phyloP scores from a whole-genome alignment of 2,113 vertebrate species.

The Psophia crepitans region DNA sequence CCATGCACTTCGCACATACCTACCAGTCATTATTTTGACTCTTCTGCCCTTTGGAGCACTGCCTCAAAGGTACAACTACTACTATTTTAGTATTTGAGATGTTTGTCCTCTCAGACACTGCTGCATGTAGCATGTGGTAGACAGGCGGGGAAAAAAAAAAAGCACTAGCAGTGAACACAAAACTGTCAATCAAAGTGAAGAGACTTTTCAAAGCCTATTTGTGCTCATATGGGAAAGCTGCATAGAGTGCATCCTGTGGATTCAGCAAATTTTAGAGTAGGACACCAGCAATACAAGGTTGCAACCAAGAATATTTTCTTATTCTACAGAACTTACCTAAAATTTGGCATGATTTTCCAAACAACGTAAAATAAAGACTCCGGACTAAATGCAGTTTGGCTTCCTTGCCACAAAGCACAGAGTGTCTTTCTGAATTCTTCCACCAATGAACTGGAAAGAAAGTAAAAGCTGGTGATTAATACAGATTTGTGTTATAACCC shows the following conservation, averaged over 20 bases:
- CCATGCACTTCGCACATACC: not conserved
- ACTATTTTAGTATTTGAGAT: not conserved
- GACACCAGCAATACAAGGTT: not conserved
- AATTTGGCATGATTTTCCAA: conserved; percentile 99
- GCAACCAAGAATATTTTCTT: not conserved
- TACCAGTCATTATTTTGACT: not conserved
- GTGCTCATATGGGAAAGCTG: not conserved
- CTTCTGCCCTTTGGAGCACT: not conserved
- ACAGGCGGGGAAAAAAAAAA: not conserved
- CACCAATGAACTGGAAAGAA: conserved; percentile 86
- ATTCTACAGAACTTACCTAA: conserved; percentile 81
- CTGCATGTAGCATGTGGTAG: not conserved
- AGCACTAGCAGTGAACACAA: not conserved
- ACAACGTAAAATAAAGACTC: conserved; percentile 97
- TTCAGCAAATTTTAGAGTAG: not conserved
- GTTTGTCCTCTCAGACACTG: not conserved
- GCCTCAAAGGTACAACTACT: not conserved
- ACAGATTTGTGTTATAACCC: not conserved
- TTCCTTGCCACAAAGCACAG: conserved; percentile 96
- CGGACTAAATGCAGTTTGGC: conserved; percentile 93
- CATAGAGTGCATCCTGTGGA: not conserved
- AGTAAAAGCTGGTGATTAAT: not conserved
- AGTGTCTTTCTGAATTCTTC: conserved; percentile 98
- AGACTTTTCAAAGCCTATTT: not conserved
- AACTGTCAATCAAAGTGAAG: not conserved